Evolutionary conservation across 2,888 invertebrate species (phyloP).

Genomic region (Cataglyphis rosenhaueri): DNA sequence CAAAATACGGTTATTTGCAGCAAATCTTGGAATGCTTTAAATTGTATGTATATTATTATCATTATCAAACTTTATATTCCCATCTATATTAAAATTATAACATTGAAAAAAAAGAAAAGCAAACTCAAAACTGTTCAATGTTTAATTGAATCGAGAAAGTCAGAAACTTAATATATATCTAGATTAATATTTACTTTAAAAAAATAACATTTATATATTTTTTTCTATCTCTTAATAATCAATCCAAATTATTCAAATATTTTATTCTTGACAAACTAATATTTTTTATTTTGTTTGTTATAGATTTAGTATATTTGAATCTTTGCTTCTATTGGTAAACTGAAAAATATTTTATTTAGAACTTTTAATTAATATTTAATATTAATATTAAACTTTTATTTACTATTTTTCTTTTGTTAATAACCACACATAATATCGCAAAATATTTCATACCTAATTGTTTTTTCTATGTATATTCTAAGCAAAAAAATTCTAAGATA

Average conservation of each 20-base stretch:
- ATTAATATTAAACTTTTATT: no score
- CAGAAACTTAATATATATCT: neutral
- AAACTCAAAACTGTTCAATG: neutral
- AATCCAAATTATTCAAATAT: neutral
- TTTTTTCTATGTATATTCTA: neutral
- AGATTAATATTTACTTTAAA: neutral
- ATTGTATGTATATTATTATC: neutral
- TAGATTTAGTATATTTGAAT: neutral
- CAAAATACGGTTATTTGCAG: slow-evolving; percentile 3
- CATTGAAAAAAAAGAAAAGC: slow-evolving; percentile 18
- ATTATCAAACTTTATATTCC: slow-evolving; percentile 2
- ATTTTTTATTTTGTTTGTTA: neutral
- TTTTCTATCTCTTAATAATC: neutral
- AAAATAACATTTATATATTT: neutral
- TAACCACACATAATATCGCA: neutral
- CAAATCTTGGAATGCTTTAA: slow-evolving; percentile 46
- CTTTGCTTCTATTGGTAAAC: neutral
- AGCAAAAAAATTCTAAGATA: neutral
- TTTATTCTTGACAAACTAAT: neutral
- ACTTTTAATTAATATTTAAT: neutral
- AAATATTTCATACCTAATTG: neutral
- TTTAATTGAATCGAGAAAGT: slow-evolving; percentile 33
- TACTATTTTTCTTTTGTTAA: neutral
- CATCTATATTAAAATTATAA: neutral
- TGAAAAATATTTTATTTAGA: neutral